These are phyloP conservation scores for Triops longicaudatus DNA, from an alignment of 1,140 invertebrate genomes.

Conservation along the genomic window DNA sequence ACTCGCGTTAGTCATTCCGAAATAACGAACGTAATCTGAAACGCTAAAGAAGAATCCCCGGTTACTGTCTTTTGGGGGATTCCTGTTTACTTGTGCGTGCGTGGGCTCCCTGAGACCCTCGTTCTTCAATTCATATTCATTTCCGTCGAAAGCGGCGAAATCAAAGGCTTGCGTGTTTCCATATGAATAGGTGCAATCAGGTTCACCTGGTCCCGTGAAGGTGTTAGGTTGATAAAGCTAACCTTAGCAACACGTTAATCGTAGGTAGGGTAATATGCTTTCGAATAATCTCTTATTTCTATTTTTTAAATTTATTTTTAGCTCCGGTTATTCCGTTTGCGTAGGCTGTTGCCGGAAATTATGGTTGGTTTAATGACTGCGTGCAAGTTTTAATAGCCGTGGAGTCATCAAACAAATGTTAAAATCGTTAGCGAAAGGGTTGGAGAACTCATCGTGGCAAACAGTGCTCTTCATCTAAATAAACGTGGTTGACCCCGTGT, in stretches of 20 bases:
- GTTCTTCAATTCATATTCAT: not conserved
- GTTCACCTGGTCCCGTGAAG: not conserved
- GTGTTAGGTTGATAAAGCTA: too few relatives aligned
- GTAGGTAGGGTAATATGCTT: not conserved
- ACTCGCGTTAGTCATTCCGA: not conserved
- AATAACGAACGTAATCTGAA: not conserved
- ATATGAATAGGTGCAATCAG: not conserved
- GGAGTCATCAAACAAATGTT: not conserved
- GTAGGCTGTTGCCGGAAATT: not conserved
- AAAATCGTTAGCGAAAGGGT: not conserved
- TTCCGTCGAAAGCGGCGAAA: not conserved
- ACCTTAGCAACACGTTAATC: not conserved
- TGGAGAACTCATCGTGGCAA: not conserved
- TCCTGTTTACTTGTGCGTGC: not conserved
- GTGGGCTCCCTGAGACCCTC: not conserved
- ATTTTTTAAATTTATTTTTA: not conserved
- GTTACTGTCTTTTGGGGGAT: not conserved
- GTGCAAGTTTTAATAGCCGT: not conserved
- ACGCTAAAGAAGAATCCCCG: not conserved
- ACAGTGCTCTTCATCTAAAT: not conserved
- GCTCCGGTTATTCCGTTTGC: not conserved
- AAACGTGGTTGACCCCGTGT: slow-evolving; percentile 10
- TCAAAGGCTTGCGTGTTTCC: not conserved
- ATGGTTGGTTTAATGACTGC: not conserved
- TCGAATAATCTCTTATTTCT: not conserved